Conservation (phyloP, 2,113 vertebrate species). For the Xenotilapia caudafasciata region DNA sequence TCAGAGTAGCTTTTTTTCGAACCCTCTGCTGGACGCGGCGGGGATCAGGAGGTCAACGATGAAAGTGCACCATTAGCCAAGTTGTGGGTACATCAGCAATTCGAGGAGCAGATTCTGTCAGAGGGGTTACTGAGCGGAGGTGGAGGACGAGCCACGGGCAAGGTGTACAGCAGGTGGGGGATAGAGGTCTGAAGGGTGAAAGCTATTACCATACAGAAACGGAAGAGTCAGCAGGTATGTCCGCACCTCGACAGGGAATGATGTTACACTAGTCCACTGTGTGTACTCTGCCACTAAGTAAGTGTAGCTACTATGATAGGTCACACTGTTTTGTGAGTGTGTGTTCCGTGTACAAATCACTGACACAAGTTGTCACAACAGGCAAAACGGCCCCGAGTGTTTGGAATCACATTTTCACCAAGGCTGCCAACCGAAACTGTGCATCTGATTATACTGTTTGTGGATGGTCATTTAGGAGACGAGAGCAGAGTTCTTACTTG, state of each 20-base stretch:
- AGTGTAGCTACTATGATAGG: not conserved
- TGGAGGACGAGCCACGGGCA: not conserved
- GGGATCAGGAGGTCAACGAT: slow-evolving; percentile 5
- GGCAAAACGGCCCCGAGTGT: not conserved
- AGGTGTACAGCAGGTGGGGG: not conserved
- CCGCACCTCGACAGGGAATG: not conserved
- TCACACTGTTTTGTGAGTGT: not conserved
- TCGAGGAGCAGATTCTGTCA: not conserved
- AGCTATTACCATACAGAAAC: slow-evolving; percentile 17
- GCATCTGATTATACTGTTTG: not conserved
- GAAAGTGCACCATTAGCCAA: slow-evolving; percentile 30
- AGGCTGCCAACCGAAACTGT: not conserved
- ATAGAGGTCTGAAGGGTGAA: slow-evolving; percentile 40
- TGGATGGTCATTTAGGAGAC: not conserved
- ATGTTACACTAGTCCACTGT: not conserved
- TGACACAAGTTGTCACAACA: not conserved
- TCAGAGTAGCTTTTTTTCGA: slow-evolving; percentile 22
- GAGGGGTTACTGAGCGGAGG: not conserved
- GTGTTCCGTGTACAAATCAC: not conserved
- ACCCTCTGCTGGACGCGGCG: not conserved
- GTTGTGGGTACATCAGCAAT: slow-evolving; percentile 35
- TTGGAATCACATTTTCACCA: not conserved
- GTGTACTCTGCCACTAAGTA: not conserved
- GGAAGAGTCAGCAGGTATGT: slow-evolving; percentile 33
- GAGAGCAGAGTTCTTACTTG: slow-evolving; percentile 80